Conservation (phyloP, 2,113 vertebrate genomes). For the Chlorodrepanis virens region DNA sequence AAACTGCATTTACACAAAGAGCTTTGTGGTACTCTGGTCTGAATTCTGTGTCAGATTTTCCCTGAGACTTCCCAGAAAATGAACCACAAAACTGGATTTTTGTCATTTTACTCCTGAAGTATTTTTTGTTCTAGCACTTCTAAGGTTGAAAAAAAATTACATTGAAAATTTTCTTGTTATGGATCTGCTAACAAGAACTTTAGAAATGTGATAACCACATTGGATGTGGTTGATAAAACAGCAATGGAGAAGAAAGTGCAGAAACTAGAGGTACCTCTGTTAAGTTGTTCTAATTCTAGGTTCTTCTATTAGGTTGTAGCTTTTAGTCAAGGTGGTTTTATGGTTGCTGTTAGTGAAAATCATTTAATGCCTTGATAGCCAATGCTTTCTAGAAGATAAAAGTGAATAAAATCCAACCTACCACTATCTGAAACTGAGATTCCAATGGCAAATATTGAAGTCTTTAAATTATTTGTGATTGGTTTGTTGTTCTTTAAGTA, state of each 20-base stretch:
- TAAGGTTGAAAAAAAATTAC: not conserved
- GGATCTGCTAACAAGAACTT: conserved; percentile 80
- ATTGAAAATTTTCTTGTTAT: conserved; percentile 69
- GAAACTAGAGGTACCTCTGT: conserved; percentile 81
- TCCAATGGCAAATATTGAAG: not conserved
- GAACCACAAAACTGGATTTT: not conserved
- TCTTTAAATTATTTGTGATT: not conserved
- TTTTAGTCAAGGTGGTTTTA: not conserved
- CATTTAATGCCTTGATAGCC: not conserved
- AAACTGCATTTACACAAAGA: not conserved
- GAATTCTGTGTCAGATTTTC: not conserved
- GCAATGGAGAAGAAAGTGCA: conserved; percentile 87
- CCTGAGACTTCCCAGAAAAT: not conserved
- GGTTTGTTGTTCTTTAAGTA: not conserved
- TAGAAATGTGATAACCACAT: conserved; percentile 68
- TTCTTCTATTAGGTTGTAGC: not conserved
- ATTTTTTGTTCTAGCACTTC: not conserved
- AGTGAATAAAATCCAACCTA: not conserved
- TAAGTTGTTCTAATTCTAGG: not conserved
- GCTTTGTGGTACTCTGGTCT: not conserved
- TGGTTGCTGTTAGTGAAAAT: not conserved
- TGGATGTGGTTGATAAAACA: conserved; percentile 76
- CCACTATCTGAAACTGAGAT: not conserved
- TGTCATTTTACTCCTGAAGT: not conserved
- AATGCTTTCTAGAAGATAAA: not conserved